Base-by-base conservation (phyloP, 2,888 invertebrate genomes). In the Desoria tigrina region DNA sequence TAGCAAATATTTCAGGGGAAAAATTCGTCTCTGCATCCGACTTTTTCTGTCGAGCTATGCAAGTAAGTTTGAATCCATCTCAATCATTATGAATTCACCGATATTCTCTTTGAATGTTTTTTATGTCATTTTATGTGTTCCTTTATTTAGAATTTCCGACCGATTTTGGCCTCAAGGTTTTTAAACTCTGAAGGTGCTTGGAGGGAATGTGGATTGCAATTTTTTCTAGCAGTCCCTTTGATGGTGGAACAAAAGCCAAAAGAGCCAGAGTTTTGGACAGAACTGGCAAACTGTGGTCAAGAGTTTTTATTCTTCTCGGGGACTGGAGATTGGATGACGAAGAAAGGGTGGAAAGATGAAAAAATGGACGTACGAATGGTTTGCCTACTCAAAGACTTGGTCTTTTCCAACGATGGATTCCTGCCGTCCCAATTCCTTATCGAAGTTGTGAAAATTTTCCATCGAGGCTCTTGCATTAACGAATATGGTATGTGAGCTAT, bases 281-380 rank as follows among this genome's bases (percentile, higher is more conserved):
- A 71, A 39, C 55, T 74, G 28, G 73, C 72, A 21, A 75, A 73
- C 71, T 77, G 75, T 80, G 74, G 74, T 21, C 69, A 71, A 18
- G 74, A 72, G 23, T 74, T 75, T 51, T 61, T 75, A 3, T 75
- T 75, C 42, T 75, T 73, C 42, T 58, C 69, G 11, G 75, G 74
- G 3, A 57, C 61, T 42, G 75, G 75, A 1, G 74, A 73, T 59
- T 74, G 74, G 75, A 68, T 74, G 58, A 71, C 68, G 0, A 72
- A 71, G 49, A 75, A 75, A 57, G 73, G 73, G 26, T 75, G 75
- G 75, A 75, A 84, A 60, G 87, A 92, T 78, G 92, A 92, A 81
- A 85, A 88, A n/a, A 87, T 90, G 27, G 92, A 92, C 79, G 89
- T 89, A 77, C 87, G 88, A 80, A 86, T 93, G 58, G 89, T 94